Evolutionary conservation across 2,888 invertebrate genomes (phyloP).

Genomic region (Lasiommata megera): DNA sequence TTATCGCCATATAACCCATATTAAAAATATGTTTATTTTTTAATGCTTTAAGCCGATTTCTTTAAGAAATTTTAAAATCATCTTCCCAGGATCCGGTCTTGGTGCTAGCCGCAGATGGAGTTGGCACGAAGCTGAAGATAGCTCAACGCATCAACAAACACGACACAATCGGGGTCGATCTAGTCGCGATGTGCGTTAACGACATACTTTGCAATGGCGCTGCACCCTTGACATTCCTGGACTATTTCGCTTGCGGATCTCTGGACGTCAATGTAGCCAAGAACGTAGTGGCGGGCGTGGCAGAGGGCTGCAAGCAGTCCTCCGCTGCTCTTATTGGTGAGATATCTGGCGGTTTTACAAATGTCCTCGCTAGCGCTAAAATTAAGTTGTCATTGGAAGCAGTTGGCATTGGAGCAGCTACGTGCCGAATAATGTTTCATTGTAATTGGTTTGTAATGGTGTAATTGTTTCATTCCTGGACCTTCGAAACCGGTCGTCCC

Average conservation of each 20-base stretch:
- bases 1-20: no score
- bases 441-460: no score
- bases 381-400: no score
- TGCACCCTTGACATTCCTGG: conserved; percentile 96
- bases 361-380: no score
- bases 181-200: conserved; percentile 99
- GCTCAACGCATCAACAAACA: conserved; percentile 90
- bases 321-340: conserved; percentile 93
- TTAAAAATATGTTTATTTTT: no score
- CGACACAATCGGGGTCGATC: conserved; percentile 93
- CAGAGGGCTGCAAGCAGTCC: conserved; percentile 91
- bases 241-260: conserved; percentile 96
- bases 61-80: no score
- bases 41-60: no score
- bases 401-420: no score
- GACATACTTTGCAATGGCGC: conserved; percentile 98
- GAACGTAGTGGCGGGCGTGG: conserved; percentile 88
- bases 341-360: conserved; percentile 15
- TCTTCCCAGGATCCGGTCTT: conserved; percentile 90
- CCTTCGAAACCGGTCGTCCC: no score
- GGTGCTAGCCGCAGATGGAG: conserved; percentile 98
- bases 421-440: no score
- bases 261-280: conserved; percentile 86
- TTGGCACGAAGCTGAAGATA: conserved; percentile 97
- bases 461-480: no score